phyloP scores from a whole-genome alignment of 2,797 vertebrate species.

The Ctenosaura bakeri region DNA sequence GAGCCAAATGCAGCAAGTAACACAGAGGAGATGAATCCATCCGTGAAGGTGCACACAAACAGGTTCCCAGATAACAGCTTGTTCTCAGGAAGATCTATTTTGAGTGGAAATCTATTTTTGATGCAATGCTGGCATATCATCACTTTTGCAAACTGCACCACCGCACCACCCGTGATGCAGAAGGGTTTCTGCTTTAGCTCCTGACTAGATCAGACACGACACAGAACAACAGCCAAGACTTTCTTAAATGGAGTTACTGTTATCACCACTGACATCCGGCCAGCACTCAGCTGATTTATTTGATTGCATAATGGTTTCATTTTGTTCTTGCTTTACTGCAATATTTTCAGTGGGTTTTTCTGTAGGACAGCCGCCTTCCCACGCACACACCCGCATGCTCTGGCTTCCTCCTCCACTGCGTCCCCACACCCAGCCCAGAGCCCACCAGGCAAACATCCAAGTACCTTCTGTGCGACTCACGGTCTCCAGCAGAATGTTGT shows the following conservation, averaged over 20 bases:
- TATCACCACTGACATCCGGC: neutral
- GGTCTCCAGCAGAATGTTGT: slow-evolving; percentile 91
- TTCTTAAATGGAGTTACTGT: too few relatives aligned
- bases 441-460: neutral
- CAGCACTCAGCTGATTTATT: neutral
- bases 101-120: neutral
- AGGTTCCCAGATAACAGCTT: neutral
- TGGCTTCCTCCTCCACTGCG: neutral
- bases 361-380: neutral
- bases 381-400: neutral
- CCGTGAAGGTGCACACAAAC: neutral
- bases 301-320: too few relatives aligned
- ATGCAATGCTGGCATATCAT: neutral
- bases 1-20: neutral
- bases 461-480: slow-evolving; percentile 92
- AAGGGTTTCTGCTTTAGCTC: neutral
- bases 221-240: too few relatives aligned
- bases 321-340: neutral
- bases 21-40: too few relatives aligned
- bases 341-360: too few relatives aligned
- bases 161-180: neutral
- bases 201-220: neutral
- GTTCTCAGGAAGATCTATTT: neutral
- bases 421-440: too few relatives aligned
- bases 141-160: neutral